Evolutionary conservation across 2,113 vertebrate species (phyloP).

Genomic region (Paramisgurnus dabryanus): DNA sequence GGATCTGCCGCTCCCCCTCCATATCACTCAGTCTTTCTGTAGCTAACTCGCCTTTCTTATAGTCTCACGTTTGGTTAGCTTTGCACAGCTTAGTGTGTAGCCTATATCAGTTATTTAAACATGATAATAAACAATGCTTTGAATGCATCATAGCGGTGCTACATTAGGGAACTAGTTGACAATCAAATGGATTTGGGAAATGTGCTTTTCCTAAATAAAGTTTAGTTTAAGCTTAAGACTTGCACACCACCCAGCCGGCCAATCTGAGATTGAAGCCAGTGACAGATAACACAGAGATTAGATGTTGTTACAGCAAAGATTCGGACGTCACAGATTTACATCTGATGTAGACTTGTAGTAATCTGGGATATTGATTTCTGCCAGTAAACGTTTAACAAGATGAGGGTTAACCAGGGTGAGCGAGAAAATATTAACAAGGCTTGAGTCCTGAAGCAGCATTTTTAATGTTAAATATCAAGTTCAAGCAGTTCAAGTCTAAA

Average conservation of each 20-base stretch:
- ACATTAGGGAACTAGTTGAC: neutral
- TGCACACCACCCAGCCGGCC: neutral
- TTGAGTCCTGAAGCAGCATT: neutral
- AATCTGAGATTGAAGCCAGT: neutral
- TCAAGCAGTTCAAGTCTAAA: neutral
- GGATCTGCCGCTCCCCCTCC: constrained; percentile 19
- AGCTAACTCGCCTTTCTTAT: neutral
- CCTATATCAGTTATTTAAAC: too few species aligned
- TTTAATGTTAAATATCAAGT: neutral
- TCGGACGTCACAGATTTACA: constrained; percentile 31
- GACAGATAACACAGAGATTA: constrained; percentile 11
- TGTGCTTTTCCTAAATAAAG: neutral
- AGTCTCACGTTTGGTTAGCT: neutral
- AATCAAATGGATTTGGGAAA: neutral
- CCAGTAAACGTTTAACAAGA: constrained; percentile 37
- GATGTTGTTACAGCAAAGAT: constrained; percentile 24
- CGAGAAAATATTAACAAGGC: neutral
- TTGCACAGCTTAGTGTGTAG: too few species aligned
- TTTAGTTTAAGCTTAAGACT: neutral
- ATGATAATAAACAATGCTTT: neutral
- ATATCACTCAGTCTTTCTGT: neutral
- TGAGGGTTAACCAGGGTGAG: neutral
- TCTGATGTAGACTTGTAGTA: constrained; percentile 39
- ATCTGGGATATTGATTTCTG: constrained; percentile 40
- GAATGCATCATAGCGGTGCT: neutral